These are phyloP conservation scores for Drosophila mauritiana DNA, from an alignment of 1,140 invertebrate genomes.

Conservation along the genomic window DNA sequence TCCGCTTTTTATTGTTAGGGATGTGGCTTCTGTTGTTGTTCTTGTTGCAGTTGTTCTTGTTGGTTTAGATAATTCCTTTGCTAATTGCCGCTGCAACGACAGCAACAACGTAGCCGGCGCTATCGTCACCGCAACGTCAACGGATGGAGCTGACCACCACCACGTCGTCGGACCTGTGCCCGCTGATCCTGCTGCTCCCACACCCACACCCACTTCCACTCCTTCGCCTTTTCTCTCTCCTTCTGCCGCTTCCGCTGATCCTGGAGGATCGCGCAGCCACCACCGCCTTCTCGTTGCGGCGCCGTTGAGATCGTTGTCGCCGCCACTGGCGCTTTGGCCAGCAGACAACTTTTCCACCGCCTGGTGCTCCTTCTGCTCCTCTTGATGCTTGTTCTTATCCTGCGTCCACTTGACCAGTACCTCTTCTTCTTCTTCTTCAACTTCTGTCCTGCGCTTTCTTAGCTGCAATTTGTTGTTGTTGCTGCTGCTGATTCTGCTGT, in stretches of 20 bases:
- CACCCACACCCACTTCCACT: not conserved
- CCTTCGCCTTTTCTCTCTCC: not conserved
- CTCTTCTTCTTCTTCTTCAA: constrained; percentile 1
- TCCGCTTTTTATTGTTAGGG: constrained; percentile 27
- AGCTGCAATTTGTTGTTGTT: constrained; percentile 6
- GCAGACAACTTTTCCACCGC: constrained; percentile 18
- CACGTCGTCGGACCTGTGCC: constrained; percentile 12
- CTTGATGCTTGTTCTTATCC: constrained; percentile 5
- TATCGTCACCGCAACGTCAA: constrained; percentile 57
- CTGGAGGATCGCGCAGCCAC: constrained; percentile 62
- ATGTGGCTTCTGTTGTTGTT: constrained; percentile 23
- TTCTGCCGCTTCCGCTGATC: constrained; percentile 8
- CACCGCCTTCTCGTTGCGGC: constrained; percentile 45
- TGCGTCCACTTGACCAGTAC: not conserved
- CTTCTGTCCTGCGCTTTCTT: constrained; percentile 2
- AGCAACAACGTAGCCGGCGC: constrained; percentile 54
- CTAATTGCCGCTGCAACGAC: constrained; percentile 5
- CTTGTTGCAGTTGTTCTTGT: constrained; percentile 22
- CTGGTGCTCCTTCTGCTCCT: constrained; percentile 24
- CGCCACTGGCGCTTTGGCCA: constrained; percentile 52
- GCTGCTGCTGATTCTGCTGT: constrained; percentile 14
- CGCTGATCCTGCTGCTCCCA: not conserved
- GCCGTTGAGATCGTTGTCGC: constrained; percentile 74
- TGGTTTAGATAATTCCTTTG: not conserved
- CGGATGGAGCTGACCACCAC: constrained; percentile 4